A percentile compares a stretch with the other conserved stretches of the same genome.
Conservation (phyloP, 1,140 invertebrate genomes). For the Pachypeltis micranthus region DNA sequence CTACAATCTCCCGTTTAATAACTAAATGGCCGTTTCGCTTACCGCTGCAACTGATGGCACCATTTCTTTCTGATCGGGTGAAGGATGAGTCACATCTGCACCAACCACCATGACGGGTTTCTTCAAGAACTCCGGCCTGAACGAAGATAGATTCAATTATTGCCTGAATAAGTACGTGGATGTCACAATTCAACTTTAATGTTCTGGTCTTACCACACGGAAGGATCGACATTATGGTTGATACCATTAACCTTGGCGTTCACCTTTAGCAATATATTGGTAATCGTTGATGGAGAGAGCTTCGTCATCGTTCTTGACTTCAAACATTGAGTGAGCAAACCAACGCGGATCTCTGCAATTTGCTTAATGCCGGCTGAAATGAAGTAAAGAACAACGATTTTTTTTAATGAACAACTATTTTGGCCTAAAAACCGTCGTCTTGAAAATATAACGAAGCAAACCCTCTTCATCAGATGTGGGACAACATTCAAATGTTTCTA, state of each 20-base stretch:
- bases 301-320: constrained; percentile 43
- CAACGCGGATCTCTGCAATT: constrained; percentile 56
- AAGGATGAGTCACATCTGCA: constrained; percentile 80
- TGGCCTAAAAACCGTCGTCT: no score
- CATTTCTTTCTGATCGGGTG: constrained; percentile 47
- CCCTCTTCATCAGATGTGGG: no score
- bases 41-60: constrained; percentile 76
- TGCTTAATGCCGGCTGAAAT: constrained; percentile 50
- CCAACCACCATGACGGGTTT: constrained; percentile 57
- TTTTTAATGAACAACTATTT: no score
- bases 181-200: no score
- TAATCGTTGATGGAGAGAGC: constrained; percentile 35
- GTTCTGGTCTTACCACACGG: no score
- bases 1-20: neutral
- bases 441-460: no score
- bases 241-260: constrained; percentile 73
- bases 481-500: no score
- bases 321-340: constrained; percentile 72
- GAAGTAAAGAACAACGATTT: no score
- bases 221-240: constrained; percentile 47
- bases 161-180: no score
- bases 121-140: constrained; percentile 28
- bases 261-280: constrained; percentile 73
- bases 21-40: no score
- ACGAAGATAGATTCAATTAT: constrained; percentile 14